A percentile compares a stretch with the other conserved stretches of the same genome.
Evolutionary conservation across 1,140 invertebrate genomes (phyloP).

Genomic region (Drosophila teissieri): DNA sequence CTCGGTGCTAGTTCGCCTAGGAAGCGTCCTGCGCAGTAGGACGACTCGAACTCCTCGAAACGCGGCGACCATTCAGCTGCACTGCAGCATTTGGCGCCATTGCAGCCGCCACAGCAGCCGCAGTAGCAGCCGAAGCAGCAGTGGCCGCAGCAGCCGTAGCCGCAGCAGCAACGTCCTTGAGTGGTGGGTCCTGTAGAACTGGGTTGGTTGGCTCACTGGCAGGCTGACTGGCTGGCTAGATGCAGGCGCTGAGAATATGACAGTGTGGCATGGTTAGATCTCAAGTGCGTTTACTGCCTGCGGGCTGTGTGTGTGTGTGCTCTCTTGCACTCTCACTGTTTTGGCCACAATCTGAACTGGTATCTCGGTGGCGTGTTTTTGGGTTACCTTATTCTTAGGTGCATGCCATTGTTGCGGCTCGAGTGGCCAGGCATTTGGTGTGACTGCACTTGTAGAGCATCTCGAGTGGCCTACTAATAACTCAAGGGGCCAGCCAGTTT

Average conservation of each 20-base stretch:
- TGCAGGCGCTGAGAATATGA: slow-evolving; percentile 1
- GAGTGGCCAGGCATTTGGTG: slow-evolving; percentile 47
- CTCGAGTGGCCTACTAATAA: slow-evolving; percentile 72
- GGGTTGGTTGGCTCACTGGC: slow-evolving; percentile 29
- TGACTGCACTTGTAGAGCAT: slow-evolving; percentile 72
- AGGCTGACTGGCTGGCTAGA: neutral
- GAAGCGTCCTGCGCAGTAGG: slow-evolving; percentile 73
- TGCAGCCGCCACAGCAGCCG: slow-evolving; percentile 50
- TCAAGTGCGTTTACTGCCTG: slow-evolving; percentile 58
- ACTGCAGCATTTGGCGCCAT: slow-evolving; percentile 66
- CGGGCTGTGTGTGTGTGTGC: slow-evolving; percentile 21
- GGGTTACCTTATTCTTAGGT: slow-evolving; percentile 66
- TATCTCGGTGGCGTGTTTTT: slow-evolving; percentile 45
- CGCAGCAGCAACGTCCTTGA: slow-evolving; percentile 68
- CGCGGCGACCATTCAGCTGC: slow-evolving; percentile 47
- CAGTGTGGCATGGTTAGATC: slow-evolving; percentile 40
- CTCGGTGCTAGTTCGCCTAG: slow-evolving; percentile 26
- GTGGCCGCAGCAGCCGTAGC: slow-evolving; percentile 15
- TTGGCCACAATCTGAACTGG: slow-evolving; percentile 30
- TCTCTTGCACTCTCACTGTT: slow-evolving; percentile 4
- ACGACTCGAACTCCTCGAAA: slow-evolving; percentile 1
- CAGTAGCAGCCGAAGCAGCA: slow-evolving; percentile 21
- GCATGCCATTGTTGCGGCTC: slow-evolving; percentile 44
- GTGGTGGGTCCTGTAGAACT: slow-evolving; percentile 42
- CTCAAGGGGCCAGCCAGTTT: slow-evolving; percentile 51